Conservation (phyloP, 2,113 vertebrate genomes). For the Notechis scutatus region DNA sequence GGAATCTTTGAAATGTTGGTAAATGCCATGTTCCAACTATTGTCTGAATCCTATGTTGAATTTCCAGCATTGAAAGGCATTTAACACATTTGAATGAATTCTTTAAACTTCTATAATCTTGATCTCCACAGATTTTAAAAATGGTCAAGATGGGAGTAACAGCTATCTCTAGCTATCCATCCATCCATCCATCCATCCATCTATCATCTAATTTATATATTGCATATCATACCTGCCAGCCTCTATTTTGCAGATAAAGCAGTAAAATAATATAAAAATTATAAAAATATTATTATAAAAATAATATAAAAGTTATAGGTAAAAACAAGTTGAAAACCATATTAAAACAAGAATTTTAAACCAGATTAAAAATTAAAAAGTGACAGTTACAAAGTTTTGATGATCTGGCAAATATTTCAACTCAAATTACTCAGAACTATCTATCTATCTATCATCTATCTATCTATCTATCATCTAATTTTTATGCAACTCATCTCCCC, state of each 20-base stretch:
- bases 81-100: conserved; percentile 16
- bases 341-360: too few relatives aligned
- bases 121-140: neutral
- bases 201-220: too few relatives aligned
- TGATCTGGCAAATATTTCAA: neutral
- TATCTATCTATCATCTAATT: neutral
- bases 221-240: too few relatives aligned
- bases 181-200: too few relatives aligned
- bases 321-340: too few relatives aligned
- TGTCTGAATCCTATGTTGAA: neutral
- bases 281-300: too few relatives aligned
- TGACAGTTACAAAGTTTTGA: neutral
- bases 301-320: too few relatives aligned
- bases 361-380: too few relatives aligned
- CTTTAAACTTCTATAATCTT: conserved; percentile 29
- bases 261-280: too few relatives aligned
- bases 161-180: neutral
- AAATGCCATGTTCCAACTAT: neutral
- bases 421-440: neutral
- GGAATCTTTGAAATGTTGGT: neutral
- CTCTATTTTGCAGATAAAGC: too few relatives aligned
- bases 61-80: neutral
- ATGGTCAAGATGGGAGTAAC: neutral
- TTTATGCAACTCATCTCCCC: neutral
- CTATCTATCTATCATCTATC: too few relatives aligned